Base-by-base conservation (phyloP, 2,888 invertebrate genomes). In the Cataglyphis cursor region DNA sequence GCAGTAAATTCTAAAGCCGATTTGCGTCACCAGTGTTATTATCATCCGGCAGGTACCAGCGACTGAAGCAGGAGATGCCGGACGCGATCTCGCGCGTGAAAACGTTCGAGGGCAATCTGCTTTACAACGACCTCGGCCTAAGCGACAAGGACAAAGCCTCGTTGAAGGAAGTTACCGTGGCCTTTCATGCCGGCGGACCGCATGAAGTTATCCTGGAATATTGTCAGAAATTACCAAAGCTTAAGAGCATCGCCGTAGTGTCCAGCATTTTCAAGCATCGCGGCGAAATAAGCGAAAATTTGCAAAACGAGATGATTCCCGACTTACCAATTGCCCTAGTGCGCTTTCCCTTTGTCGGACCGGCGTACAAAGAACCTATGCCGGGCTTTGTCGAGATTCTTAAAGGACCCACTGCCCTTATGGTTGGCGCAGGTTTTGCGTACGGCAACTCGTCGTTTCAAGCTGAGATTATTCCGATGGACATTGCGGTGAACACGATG, bases 341-440 rank as follows among this genome's bases (percentile, higher is more conserved):
- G 18, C 88, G 92, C 62, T 28, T 92, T 0, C 90, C 93, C 0
- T 31, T 91, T 38, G 5, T 94, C n/a, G 93, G 93, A 4, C 93
- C 94, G 4, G 92, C 93, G 21, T 66, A 88, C 62, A 88, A 85
- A 8, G 94, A 94, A 21, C 94, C 94, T 3, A 91, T 93, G 85
- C 94, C 94, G 0, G 94, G 94, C 6, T 92, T 90, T 80, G 89
- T 92, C 3, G 92, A 93, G 12, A 65, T 88, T 5, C 72, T 94
- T 18, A 90, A 88, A 81, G 93, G 92, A 12, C 82, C 93, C 21
- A 92, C 93, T 0, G 93, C 94, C 0, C 59, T 93, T 15, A 92
- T 94, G 88, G 85, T 92, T 15, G 93, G 94, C 0, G 93, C 93
- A 2, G 94, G 94, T 15, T 86, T 89, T 73, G 90, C 92, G 38